Evolutionary conservation across 2,113 vertebrate species (phyloP).

Genomic region (Cygnus buccinator): DNA sequence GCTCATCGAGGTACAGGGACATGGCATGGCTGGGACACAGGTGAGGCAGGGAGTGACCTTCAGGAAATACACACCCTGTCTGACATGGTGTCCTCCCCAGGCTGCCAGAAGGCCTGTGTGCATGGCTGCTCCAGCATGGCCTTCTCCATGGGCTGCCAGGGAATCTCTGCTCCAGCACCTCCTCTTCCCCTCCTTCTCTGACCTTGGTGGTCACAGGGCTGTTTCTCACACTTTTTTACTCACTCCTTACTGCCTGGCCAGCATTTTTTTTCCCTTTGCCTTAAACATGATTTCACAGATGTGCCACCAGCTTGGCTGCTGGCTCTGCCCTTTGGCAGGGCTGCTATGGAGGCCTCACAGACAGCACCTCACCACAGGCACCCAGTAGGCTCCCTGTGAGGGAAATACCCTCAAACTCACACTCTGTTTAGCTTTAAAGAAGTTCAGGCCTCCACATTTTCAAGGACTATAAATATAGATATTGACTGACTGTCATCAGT

Average conservation of each 20-base stretch:
- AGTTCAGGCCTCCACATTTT: not conserved
- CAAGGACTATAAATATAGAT: not conserved
- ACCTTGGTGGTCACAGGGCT: too few relatives aligned
- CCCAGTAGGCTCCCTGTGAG: not conserved
- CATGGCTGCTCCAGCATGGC: too few relatives aligned
- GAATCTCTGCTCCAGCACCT: not conserved
- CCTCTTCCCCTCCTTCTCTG: too few relatives aligned
- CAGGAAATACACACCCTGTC: not conserved
- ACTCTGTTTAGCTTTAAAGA: not conserved
- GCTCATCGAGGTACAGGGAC: too few relatives aligned
- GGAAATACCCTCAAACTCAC: not conserved
- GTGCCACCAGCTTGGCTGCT: accelerated
- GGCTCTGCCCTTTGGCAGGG: accelerated
- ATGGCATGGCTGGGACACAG: not conserved
- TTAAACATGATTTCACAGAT: accelerated
- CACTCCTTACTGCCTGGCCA: too few relatives aligned
- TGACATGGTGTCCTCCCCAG: not conserved
- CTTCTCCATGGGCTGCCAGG: not conserved
- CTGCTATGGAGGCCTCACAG: accelerated
- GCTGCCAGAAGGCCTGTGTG: not conserved
- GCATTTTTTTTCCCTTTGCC: not conserved
- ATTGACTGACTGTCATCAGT: not conserved
- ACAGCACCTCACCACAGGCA: not conserved
- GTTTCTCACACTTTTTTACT: not conserved
- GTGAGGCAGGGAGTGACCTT: not conserved